These are phyloP conservation scores for Aradophagus sp. DNA, from an alignment of 1,140 invertebrate genomes.

Conservation along the genomic window DNA sequence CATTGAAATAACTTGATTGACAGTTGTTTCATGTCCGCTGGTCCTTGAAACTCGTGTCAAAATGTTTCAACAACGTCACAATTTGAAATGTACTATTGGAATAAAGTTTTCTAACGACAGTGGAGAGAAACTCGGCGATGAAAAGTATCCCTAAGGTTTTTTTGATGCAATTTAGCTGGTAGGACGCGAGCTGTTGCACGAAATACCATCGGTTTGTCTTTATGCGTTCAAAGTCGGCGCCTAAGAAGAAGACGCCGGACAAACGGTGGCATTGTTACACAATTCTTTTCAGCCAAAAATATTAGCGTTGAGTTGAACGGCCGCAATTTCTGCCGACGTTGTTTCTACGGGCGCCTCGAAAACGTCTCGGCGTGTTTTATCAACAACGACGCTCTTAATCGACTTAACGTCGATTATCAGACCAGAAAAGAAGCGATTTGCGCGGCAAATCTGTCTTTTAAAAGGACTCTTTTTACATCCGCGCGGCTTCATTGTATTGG, in stretches of 20 bases:
- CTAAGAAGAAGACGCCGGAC: not conserved
- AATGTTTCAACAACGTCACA: constrained; percentile 35
- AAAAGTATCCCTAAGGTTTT: not conserved
- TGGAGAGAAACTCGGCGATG: not conserved
- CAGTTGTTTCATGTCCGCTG: constrained; percentile 36
- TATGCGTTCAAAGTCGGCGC: no score
- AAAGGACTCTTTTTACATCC: constrained; percentile 46
- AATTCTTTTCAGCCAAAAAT: constrained; percentile 23
- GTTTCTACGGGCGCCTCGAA: constrained; percentile 30
- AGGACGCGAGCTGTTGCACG: no score
- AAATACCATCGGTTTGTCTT: no score
- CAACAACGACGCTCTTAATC: constrained; percentile 53
- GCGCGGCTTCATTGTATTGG: constrained; percentile 47
- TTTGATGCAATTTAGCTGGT: no score
- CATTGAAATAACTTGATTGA: constrained; percentile 34
- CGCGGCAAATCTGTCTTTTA: constrained; percentile 54
- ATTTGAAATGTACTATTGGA: constrained; percentile 16
- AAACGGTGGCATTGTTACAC: constrained; percentile 6
- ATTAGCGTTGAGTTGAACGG: constrained; percentile 15
- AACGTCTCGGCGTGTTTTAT: constrained; percentile 35
- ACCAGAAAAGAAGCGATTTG: constrained; percentile 60
- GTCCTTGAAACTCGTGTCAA: constrained; percentile 29
- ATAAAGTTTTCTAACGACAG: not conserved
- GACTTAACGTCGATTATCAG: constrained; percentile 60
- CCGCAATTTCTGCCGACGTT: constrained; percentile 35